Evolutionary conservation across 2,113 vertebrate genomes (phyloP), one percentile per base, ranked within the genome.

Genomic region (Ornithorhynchus anatinus): DNA sequence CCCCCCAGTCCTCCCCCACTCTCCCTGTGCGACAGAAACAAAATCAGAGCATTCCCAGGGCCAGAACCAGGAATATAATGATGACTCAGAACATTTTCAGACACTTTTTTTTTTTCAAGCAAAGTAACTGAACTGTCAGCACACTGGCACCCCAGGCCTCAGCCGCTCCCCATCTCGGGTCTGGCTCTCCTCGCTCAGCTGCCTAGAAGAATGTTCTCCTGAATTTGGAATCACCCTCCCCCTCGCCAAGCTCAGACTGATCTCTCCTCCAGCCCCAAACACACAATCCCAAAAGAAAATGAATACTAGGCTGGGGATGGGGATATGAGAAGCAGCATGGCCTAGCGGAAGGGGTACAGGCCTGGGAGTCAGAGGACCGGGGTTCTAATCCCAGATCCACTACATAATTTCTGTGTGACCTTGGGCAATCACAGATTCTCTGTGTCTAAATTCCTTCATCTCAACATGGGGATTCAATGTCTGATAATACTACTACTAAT

Each of bases 91-190:
- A 14, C 44, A 19, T 33, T 63, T 61, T 48, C 13, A 42, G 47
- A 51, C 14, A n/a, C n/a, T n/a, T n/a, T n/a, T n/a, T 23, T 61
- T 22, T 73, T 43, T 67, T 42, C 69, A 76, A 69, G 79, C 69
- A 52, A 42, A 75, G 52, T 13, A 25, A 58, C 29, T 29, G 39
- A 56, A 61, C 27, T 32, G 42, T n/a, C n/a, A 63, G 56, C 33
- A n/a, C n/a, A n/a, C n/a, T n/a, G n/a, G n/a, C n/a, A n/a, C n/a
- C n/a, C n/a, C n/a, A n/a, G n/a, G n/a, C n/a, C n/a, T n/a, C n/a
- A n/a, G n/a, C n/a, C n/a, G n/a, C n/a, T n/a, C n/a, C n/a, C n/a
- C n/a, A n/a, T n/a, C n/a, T n/a, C n/a, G 33, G 51, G 47, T 39
- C 39, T 66, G 3, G 2, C 58, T 44, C 39, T 53, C 57, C n/a